Evolutionary conservation across 2,797 vertebrate species (phyloP), one percentile per base, ranked within the genome.

Genomic region (Spea hammondii): DNA sequence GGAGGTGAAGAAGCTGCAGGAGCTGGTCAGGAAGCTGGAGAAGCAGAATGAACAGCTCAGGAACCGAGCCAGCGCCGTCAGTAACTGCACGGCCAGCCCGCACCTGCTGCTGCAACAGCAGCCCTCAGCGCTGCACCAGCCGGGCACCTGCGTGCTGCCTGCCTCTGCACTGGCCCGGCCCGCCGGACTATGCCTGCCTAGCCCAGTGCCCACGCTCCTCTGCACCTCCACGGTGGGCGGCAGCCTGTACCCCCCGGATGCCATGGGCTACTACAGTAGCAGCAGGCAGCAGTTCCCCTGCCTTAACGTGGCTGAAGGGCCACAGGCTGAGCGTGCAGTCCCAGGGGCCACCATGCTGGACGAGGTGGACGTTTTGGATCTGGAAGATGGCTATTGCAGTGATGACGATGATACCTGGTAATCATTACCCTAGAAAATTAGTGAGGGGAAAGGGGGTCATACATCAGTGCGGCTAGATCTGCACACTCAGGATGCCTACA

Each of bases 1-100:
- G 88, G 97, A 98, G 93, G 96, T 98, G 91, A 89, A 96, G 83
- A 98, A 98, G 93, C 96, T 98, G 44, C 96, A 98, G 89, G 96
- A 98, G 86, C 88, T 98, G 84, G 96, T 98, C 79, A 92, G 96
- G 79, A 96, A 96, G 89, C 86, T 98, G 91, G 96, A 98, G 90
- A 93, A 90, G 84, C 96, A 98, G 76, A 98, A 98, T 88, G 96
- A 98, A 86, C 96, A 97, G 92, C 90, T 98, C 83, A 91, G 96
- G 85, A 97, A 89, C 64, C 85, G 94, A 75, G 95, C 96, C 51
- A 92, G 93, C 74, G 92, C 92, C 87, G 89, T 93, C 83, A 85
- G 93, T 83, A 79, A 86, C 70, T 54, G 76, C 32, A 11, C 82
- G 50, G 77, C 83, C 83, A 88, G 90, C 85, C 90, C 90, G 70